These are phyloP conservation scores for Eunapius fragilis DNA, from an alignment of 37 sponge, comb jelly and placozoan species.

Conservation along the genomic window DNA sequence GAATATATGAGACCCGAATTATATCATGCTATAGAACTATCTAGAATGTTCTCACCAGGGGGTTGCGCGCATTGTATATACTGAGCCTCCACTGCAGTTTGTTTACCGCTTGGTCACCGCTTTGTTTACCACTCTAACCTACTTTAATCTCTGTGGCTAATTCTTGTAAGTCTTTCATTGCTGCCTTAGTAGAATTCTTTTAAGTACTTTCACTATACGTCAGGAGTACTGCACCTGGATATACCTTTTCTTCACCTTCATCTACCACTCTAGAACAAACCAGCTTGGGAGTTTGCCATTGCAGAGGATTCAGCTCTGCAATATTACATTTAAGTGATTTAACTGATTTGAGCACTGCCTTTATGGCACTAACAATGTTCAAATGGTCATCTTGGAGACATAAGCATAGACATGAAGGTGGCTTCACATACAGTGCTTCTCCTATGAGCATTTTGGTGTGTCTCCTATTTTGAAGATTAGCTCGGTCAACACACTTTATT, in stretches of 20 bases:
- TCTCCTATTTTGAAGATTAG: constrained; percentile 39
- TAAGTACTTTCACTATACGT: neutral
- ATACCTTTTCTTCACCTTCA: constrained; percentile 14
- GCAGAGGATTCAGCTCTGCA: constrained; percentile 10
- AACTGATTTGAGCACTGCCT: constrained; percentile 13
- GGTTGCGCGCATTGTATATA: too few species aligned
- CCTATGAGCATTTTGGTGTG: constrained; percentile 43
- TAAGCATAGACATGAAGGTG: constrained; percentile 27
- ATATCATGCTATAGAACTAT: too few species aligned
- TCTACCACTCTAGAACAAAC: constrained; percentile 11
- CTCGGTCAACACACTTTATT: constrained; percentile 26
- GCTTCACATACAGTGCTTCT: constrained; percentile 44
- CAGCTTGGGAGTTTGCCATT: constrained; percentile 29
- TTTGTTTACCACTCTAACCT: neutral
- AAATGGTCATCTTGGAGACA: constrained; percentile 42
- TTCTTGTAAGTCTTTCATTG: neutral
- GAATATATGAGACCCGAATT: too few species aligned
- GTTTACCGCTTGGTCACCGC: too few species aligned
- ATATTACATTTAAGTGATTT: neutral
- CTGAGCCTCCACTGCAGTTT: too few species aligned
- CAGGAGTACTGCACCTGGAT: neutral
- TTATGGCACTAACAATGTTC: constrained; percentile 42
- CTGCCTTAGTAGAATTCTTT: neutral
- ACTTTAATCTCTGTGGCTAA: neutral
- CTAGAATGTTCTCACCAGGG: too few species aligned